Percentiles rank a stretch among this genome's conserved stretches.
phyloP scores from a whole-genome alignment of 2,888 invertebrate species.

The Synanthedon andrenaeformis region DNA sequence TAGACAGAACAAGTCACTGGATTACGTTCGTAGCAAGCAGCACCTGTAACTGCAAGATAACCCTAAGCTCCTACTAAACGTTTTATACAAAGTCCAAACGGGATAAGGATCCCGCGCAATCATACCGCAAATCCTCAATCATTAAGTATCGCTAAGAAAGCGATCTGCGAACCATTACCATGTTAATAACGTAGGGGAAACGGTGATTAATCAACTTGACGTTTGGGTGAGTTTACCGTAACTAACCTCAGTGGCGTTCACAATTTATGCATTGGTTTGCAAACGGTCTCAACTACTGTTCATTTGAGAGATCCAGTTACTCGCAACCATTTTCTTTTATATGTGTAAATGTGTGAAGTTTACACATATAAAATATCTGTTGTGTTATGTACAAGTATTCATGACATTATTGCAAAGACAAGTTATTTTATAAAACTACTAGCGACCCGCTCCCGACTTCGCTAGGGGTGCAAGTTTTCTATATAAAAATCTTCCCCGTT shows the following conservation, averaged over 20 bases:
- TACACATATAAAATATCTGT: too few relatives aligned
- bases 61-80: conserved; percentile 16
- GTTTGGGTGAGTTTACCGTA: conserved; percentile 34
- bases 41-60: conserved; percentile 29
- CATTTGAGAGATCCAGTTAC: not conserved
- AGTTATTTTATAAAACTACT: too few relatives aligned
- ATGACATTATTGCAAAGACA: too few relatives aligned
- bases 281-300: conserved; percentile 23
- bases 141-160: conserved; percentile 69
- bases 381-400: too few relatives aligned
- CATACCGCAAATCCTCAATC: conserved; percentile 63
- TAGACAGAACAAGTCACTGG: not conserved
- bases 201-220: conserved; percentile 66
- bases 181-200: conserved; percentile 67
- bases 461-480: too few relatives aligned
- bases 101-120: conserved; percentile 33
- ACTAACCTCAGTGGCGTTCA: conserved; percentile 43
- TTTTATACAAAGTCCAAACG: conserved; percentile 13
- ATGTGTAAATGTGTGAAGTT: too few relatives aligned
- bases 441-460: too few relatives aligned
- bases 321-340: too few relatives aligned
- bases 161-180: conserved; percentile 66
- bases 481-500: too few relatives aligned
- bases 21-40: not conserved
- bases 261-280: conserved; percentile 64